Percentiles rank a stretch among this genome's conserved stretches.
These are phyloP conservation scores for Azemiops feae DNA, from an alignment of 2,113 vertebrate genomes.

Conservation along the genomic window DNA sequence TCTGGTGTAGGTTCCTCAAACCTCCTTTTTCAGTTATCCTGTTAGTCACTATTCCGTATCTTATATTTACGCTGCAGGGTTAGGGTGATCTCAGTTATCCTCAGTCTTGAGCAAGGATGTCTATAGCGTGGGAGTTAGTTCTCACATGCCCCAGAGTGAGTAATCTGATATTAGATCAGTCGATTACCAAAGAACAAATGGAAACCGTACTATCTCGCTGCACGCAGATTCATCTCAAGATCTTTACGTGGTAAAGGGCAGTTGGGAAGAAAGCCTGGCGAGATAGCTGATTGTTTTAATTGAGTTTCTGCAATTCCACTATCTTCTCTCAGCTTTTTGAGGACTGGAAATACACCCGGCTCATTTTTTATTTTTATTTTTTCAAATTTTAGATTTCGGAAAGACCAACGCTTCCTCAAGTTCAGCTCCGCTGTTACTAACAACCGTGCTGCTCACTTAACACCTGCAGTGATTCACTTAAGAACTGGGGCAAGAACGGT, in stretches of 20 bases:
- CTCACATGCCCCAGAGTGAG: neutral
- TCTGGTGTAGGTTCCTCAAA: neutral
- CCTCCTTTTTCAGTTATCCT: neutral
- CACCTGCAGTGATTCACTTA: neutral
- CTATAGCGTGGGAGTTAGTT: neutral
- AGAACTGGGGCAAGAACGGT: no score
- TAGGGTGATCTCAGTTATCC: neutral
- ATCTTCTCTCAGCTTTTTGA: neutral
- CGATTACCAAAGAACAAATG: neutral
- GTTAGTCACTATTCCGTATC: neutral
- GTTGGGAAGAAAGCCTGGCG: neutral
- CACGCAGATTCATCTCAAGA: neutral
- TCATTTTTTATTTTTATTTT: neutral
- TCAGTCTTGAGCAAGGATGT: neutral
- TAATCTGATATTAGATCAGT: neutral
- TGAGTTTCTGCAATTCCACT: neutral
- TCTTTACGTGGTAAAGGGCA: neutral
- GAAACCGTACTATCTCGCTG: neutral
- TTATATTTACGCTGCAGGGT: neutral
- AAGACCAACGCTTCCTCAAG: neutral
- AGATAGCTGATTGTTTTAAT: neutral
- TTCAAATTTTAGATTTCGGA: neutral
- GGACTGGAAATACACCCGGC: neutral
- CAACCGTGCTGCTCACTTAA: neutral
- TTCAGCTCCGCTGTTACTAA: neutral